phyloP scores from a whole-genome alignment of 2,113 vertebrate genomes.

The Semnornis frantzii region DNA sequence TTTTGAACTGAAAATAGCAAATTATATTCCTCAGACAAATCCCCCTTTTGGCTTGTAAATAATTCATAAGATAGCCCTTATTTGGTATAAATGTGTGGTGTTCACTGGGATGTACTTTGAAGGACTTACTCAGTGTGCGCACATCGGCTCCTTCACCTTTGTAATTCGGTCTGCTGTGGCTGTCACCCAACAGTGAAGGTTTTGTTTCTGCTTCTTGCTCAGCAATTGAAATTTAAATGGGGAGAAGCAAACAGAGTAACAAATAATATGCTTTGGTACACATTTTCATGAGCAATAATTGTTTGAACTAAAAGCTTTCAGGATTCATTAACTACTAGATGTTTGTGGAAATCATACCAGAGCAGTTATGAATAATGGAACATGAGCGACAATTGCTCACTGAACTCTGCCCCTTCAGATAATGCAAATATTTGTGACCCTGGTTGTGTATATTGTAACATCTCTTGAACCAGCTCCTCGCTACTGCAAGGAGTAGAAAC shows the following conservation, averaged over 20 bases:
- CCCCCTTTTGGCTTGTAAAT: background rate
- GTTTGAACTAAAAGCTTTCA: conserved; percentile 60
- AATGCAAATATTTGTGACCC: conserved; percentile 33
- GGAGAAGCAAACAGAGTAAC: conserved; percentile 39
- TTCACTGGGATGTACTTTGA: background rate
- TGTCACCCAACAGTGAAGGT: background rate
- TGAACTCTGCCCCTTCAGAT: conserved; percentile 47
- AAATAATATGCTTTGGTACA: conserved; percentile 57
- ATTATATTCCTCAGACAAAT: background rate
- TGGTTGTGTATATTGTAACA: background rate
- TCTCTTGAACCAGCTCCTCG: background rate
- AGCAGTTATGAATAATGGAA: conserved; percentile 57
- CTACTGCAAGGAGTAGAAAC: background rate
- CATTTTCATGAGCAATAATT: conserved; percentile 59
- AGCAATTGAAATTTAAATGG: conserved; percentile 48
- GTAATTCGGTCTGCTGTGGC: conserved; percentile 3
- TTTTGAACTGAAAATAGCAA: background rate
- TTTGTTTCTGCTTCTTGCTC: conserved; percentile 49
- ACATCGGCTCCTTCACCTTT: conserved; percentile 22
- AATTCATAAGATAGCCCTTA: conserved; percentile 12
- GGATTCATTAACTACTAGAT: conserved; percentile 23
- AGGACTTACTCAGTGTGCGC: background rate
- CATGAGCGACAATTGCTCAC: background rate
- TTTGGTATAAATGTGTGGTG: background rate
- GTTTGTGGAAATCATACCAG: conserved; percentile 25